Conservation (phyloP, 2,888 invertebrate species). For the Antheraea assamensis region DNA sequence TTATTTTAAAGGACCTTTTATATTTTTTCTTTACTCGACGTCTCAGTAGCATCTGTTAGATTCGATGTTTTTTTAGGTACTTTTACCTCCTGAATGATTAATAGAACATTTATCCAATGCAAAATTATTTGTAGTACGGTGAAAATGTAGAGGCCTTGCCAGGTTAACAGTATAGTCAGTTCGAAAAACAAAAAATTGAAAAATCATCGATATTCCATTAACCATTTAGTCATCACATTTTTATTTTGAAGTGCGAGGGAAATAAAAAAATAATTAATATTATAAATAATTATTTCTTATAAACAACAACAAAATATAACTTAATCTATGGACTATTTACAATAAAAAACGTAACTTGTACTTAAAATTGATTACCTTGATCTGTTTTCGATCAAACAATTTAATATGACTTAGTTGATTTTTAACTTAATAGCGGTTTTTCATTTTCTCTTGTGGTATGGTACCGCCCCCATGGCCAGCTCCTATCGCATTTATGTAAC, state of each 20-base stretch:
- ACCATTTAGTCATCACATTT: neutral
- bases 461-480: slow-evolving; percentile 77
- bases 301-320: slow-evolving; percentile 59
- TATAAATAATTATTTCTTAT: slow-evolving; percentile 14
- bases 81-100: neutral
- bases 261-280: neutral
- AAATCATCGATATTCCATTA: neutral
- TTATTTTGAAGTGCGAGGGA: neutral
- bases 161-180: too few species aligned
- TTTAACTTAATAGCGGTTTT: slow-evolving; percentile 31
- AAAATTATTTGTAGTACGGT: too few species aligned
- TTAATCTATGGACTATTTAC: slow-evolving; percentile 65
- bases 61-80: neutral
- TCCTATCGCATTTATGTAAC: slow-evolving; percentile 67
- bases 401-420: slow-evolving; percentile 72
- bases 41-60: neutral
- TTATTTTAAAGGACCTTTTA: neutral
- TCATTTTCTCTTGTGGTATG: slow-evolving; percentile 66
- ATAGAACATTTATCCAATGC: too few species aligned
- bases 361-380: slow-evolving; percentile 47
- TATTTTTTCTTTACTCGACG: neutral
- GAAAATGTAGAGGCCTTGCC: too few species aligned
- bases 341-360: slow-evolving; percentile 53
- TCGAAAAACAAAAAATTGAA: too few species aligned
- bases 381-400: slow-evolving; percentile 37